A percentile compares a stretch with the other conserved stretches of the same genome.
Conservation (phyloP, 2,113 vertebrate genomes). For the Aegotheles bennettii region DNA sequence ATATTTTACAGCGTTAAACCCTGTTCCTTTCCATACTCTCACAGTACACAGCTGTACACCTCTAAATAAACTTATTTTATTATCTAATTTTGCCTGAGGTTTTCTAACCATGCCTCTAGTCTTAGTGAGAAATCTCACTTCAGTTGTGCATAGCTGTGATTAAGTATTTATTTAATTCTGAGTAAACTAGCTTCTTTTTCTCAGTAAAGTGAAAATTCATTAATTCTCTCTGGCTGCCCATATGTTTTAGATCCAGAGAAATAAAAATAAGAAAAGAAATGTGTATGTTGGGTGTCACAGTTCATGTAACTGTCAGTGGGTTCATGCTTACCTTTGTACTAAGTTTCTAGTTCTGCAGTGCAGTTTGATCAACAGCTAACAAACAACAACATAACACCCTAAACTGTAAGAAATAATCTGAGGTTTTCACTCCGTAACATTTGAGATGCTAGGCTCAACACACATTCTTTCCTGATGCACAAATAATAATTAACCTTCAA, state of each 20-base stretch:
- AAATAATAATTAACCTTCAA: neutral
- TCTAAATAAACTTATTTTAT: neutral
- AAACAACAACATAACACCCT: neutral
- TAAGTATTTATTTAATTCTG: neutral
- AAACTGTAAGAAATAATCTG: neutral
- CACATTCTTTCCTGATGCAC: neutral
- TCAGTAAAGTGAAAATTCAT: neutral
- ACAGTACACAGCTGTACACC: neutral
- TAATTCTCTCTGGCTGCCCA: neutral
- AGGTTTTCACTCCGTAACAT: neutral
- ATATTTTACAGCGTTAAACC: neutral
- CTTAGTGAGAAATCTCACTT: neutral
- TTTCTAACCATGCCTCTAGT: neutral
- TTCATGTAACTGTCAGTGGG: neutral
- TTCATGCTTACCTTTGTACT: neutral
- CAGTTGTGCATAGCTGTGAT: neutral
- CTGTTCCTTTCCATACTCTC: neutral
- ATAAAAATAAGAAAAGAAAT: neutral
- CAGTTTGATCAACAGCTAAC: neutral
- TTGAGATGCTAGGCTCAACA: neutral
- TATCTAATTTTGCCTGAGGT: neutral
- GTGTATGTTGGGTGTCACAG: accelerated
- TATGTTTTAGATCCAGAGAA: neutral
- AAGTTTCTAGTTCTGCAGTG: neutral
- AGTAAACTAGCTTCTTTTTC: neutral